A percentile compares a stretch with the other conserved stretches of the same genome.
Evolutionary conservation across 2,888 invertebrate species (phyloP).

Genomic region (Rhogogaster chlorosoma): DNA sequence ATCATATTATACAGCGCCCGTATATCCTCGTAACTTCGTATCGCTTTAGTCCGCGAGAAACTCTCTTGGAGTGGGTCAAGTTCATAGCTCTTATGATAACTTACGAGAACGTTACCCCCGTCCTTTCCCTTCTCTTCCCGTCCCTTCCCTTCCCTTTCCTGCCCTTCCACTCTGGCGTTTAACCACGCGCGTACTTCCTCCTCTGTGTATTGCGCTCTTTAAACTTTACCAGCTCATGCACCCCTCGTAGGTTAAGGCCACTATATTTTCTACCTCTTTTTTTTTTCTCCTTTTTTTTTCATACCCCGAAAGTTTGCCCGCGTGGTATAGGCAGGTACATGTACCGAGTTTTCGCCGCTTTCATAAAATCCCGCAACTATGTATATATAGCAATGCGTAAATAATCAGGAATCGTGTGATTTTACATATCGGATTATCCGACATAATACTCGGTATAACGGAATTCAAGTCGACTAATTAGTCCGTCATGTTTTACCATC

Average conservation of each 20-base stretch:
- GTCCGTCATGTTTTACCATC: not conserved
- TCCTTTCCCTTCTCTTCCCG: constrained; percentile 59
- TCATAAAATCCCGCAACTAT: not conserved
- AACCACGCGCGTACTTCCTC: constrained; percentile 32
- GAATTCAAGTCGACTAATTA: not conserved
- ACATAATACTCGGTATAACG: not conserved
- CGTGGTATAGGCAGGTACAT: not conserved
- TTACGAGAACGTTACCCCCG: constrained; percentile 64
- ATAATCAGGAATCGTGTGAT: not conserved
- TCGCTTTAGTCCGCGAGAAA: constrained; percentile 31
- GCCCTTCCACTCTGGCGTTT: constrained; percentile 12
- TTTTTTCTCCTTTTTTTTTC: not conserved
- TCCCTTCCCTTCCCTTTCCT: constrained; percentile 50
- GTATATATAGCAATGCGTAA: not conserved
- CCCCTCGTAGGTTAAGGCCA: not conserved
- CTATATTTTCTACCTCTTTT: not conserved
- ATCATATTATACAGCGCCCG: not conserved
- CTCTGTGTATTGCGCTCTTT: constrained; percentile 18
- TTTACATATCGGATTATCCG: not conserved
- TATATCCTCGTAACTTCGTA: constrained; percentile 36
- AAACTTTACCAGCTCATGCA: not conserved
- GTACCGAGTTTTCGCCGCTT: not conserved
- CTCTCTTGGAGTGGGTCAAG: constrained; percentile 72
- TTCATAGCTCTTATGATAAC: constrained; percentile 76
- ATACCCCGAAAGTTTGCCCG: not conserved